Evolutionary conservation across 2,113 vertebrate species (phyloP).

Genomic region (Amphiprion ocellaris): DNA sequence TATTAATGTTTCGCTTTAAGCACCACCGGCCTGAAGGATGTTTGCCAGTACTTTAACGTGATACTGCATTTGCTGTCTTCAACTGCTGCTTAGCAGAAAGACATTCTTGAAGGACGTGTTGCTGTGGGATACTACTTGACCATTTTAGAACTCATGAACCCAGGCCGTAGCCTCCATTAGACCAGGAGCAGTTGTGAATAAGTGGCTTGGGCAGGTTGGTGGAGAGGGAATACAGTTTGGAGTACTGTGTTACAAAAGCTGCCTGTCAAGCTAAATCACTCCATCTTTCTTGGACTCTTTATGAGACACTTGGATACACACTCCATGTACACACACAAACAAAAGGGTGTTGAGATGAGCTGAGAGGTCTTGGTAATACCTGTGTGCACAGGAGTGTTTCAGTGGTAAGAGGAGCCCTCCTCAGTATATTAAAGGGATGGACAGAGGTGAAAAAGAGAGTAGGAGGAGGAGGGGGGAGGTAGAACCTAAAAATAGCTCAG

Average conservation of each 20-base stretch:
- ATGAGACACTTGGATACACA: conserved; percentile 15
- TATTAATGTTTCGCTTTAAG: too few relatives aligned
- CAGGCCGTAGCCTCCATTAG: conserved; percentile 8
- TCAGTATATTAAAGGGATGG: conserved; percentile 70
- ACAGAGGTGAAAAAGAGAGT: conserved; percentile 56
- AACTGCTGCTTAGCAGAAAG: not conserved
- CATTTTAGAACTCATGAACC: conserved; percentile 22
- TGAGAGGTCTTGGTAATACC: conserved; percentile 69
- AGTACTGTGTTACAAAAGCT: conserved; percentile 63
- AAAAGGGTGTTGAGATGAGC: conserved; percentile 55
- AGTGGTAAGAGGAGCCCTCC: conserved; percentile 60
- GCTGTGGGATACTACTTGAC: not conserved
- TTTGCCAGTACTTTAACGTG: not conserved
- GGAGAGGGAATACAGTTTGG: conserved; percentile 50
- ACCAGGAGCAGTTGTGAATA: conserved; percentile 27
- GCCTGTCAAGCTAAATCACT: conserved; percentile 66
- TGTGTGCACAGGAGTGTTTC: conserved; percentile 77
- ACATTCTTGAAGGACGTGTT: conserved; percentile 8
- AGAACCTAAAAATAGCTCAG: conserved; percentile 67
- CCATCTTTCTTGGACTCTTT: conserved; percentile 40
- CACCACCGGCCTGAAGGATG: too few relatives aligned
- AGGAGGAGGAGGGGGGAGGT: conserved; percentile 15
- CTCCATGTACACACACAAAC: conserved; percentile 13
- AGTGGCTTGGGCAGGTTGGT: conserved; percentile 26
- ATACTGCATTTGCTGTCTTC: not conserved